A percentile compares a stretch with the other conserved stretches of the same genome.
These are phyloP conservation scores for Mercenaria mercenaria DNA, from an alignment of 1,140 invertebrate genomes.

Conservation along the genomic window DNA sequence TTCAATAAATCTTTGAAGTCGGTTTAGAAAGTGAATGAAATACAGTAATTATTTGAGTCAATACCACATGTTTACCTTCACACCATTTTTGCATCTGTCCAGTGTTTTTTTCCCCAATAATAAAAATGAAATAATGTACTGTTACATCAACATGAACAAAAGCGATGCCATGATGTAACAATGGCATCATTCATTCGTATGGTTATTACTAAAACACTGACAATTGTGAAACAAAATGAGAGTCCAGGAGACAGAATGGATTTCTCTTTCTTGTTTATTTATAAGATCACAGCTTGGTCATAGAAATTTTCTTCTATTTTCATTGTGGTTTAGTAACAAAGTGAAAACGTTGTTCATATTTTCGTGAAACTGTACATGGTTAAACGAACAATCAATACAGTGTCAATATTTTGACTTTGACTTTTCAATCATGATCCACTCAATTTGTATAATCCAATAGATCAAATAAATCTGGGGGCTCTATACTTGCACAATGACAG, in stretches of 20 bases:
- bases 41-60: not conserved
- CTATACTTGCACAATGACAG: not conserved
- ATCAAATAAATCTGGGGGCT: conserved; percentile 20
- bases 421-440: conserved; percentile 3
- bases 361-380: not conserved
- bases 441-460: conserved; percentile 27
- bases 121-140: not conserved
- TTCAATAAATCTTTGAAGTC: no score
- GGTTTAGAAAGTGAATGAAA: not conserved
- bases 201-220: not conserved
- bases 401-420: conserved; percentile 15
- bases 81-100: conserved; percentile 2
- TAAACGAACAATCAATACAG: conserved; percentile 23
- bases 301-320: conserved; percentile 37
- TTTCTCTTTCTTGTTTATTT: not conserved
- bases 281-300: not conserved
- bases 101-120: not conserved
- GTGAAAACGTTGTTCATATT: conserved; percentile 22
- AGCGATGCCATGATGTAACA: not conserved
- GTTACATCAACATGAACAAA: no score
- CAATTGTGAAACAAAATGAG: not conserved
- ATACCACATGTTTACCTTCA: not conserved
- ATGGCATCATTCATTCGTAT: not conserved
- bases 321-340: conserved; percentile 33
- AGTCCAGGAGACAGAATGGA: not conserved